Base-by-base conservation (phyloP, 1,140 invertebrate genomes). In the Adelges cooleyi region DNA sequence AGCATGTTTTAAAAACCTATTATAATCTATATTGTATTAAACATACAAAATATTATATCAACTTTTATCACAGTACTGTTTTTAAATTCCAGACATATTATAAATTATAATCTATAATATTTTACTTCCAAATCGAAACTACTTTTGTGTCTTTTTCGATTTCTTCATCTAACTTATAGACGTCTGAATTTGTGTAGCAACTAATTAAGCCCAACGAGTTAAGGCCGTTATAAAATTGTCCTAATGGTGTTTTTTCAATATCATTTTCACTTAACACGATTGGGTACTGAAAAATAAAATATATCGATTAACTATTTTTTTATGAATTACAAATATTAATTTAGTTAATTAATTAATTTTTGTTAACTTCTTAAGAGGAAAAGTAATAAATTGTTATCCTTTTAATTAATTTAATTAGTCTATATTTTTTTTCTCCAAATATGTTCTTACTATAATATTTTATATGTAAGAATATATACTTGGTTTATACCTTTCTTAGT, bases 121-220 rank as follows among this genome's bases (percentile, higher is more conserved):
- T 3, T 75, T 68, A 94, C 75, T 92, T 92, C 84, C 86, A 92
- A 68, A 92, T 83, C 69, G 92, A 79, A 51, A 86, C 79, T 49
- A 94, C 82, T 75, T 87, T 87, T 22, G 89, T 82, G 77, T 95
- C 91, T 67, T 82, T 82, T 69, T 95, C 92, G 8, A 95, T 83
- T 62, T 87, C 82, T 68, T 90, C 86, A 72, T 95, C 90, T 27
- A 96, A 80, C 69, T 91, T 86, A 50, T 84, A 80, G 22, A 85
- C 79, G 56, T 84, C 86, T 46, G 92, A 76, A n/a, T 87, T 86
- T n/a, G 85, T 85, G 65, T 84, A 80, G 72, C 90, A 90, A 71
- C 92, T 94, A 70, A 95, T 92, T 77, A 93, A 88, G 77, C 95
- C 92, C 48, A 87, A 83, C 71, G 83, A 90, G 46, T 85, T 83